These are phyloP conservation scores for Polietes domitor DNA, from an alignment of 2,888 invertebrate species.

Conservation along the genomic window DNA sequence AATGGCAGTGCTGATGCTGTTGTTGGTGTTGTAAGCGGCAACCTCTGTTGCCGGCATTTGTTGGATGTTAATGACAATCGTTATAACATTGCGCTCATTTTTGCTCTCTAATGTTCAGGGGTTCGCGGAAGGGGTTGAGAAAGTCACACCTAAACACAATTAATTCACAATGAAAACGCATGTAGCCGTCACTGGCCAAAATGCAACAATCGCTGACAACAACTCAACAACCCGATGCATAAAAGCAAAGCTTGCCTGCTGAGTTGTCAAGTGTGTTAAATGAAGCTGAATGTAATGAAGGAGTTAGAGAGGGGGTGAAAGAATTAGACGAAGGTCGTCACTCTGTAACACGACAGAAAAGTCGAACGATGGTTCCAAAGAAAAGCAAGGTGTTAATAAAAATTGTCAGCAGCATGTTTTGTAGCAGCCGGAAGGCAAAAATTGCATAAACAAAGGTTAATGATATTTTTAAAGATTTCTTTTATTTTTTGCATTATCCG, in stretches of 20 bases:
- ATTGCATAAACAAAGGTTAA: too few relatives aligned
- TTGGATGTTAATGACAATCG: conserved; percentile 57
- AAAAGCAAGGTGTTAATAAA: too few relatives aligned
- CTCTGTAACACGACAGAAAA: too few relatives aligned
- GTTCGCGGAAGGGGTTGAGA: not conserved
- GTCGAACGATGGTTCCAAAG: too few relatives aligned
- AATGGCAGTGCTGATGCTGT: not conserved
- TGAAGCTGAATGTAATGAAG: not conserved
- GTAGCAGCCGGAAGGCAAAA: too few relatives aligned
- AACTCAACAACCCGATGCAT: not conserved
- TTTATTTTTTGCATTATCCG: too few relatives aligned
- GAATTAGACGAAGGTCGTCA: too few relatives aligned
- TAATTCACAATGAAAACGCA: conserved; percentile 42
- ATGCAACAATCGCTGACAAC: not conserved
- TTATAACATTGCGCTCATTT: conserved; percentile 40
- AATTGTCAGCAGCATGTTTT: too few relatives aligned
- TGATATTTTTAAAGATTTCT: too few relatives aligned
- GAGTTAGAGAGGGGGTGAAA: too few relatives aligned
- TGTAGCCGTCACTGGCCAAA: not conserved
- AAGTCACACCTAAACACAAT: conserved; percentile 58
- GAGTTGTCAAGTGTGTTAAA: not conserved
- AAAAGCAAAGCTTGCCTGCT: not conserved
- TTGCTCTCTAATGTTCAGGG: not conserved
- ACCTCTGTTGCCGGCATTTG: conserved; percentile 39
- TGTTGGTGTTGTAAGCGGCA: not conserved